phyloP scores from a whole-genome alignment of 2,888 invertebrate species.

The Andrena haemorrhoa region DNA sequence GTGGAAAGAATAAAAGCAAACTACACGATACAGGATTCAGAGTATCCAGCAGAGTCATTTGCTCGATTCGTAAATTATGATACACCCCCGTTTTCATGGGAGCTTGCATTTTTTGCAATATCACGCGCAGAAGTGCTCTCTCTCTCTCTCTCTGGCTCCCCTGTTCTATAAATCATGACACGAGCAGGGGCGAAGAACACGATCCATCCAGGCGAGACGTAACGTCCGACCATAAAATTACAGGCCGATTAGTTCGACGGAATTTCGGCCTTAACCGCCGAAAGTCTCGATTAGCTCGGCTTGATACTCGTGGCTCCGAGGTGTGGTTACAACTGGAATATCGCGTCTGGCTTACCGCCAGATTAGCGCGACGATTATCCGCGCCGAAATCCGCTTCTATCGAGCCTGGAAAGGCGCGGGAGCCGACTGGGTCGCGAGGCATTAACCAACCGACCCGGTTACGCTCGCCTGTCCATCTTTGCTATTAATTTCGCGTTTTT shows the following conservation, averaged over 20 bases:
- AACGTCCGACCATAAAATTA: constrained; percentile 40
- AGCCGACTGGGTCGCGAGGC: constrained; percentile 14
- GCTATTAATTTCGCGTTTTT: constrained; percentile 31
- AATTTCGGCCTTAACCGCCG: constrained; percentile 38
- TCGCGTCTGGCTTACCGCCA: constrained; percentile 71
- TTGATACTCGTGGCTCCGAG: constrained; percentile 39
- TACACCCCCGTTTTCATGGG: too few relatives aligned
- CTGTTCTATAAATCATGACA: constrained; percentile 29
- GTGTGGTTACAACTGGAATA: constrained; percentile 61
- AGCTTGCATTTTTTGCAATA: too few relatives aligned
- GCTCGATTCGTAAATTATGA: too few relatives aligned
- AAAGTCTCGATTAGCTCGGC: constrained; percentile 54
- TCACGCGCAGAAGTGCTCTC: too few relatives aligned
- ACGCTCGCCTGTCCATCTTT: constrained; percentile 5
- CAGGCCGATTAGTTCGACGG: constrained; percentile 45
- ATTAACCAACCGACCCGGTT: constrained; percentile 41
- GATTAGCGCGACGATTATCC: constrained; percentile 72
- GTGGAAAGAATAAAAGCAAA: not conserved
- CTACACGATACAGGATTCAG: too few relatives aligned
- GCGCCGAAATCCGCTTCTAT: constrained; percentile 56
- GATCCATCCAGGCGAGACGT: not conserved
- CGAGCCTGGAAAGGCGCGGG: constrained; percentile 59
- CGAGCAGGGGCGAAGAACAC: not conserved
- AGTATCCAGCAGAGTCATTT: too few relatives aligned
- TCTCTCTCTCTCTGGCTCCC: not conserved